Evolutionary conservation across 2,888 invertebrate species (phyloP), one percentile per base, ranked within the genome.

Genomic region (Siphlonurus alternatus): DNA sequence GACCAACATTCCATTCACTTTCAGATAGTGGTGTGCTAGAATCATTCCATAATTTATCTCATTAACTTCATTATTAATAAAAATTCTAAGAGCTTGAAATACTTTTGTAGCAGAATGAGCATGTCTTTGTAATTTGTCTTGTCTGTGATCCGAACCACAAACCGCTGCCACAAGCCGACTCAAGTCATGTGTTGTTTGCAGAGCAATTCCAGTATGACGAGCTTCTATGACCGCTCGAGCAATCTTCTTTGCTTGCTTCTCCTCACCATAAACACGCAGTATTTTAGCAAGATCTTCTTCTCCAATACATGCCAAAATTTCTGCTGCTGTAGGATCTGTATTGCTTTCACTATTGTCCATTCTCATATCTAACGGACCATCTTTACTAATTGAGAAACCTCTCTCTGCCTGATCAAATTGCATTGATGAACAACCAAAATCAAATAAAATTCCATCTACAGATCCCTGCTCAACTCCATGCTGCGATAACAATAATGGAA

Each of bases 381-480:
- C 83, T 73, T 84, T 84, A 61, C 84, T 87, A 0, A 95, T 72
- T 5, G 93, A 86, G 76, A 97, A 97, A 0, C 97, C 97, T 71
- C 97, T 80, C 20, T 81, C 80, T 0, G 85, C 81, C 68, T 80
- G 79, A 73, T 95, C 91, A 73, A 94, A 86, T 75, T 97, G 97
- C 93, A 96, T 94, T 0, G 95, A 94, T 0, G 96, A 96, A 71
- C 90, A 91, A 5, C 97, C 97, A 75, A 91, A 88, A 77, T 97
- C 96, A 77, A 95, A 92, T 23, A 97, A 74, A 64, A 95, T 84
- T 0, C 89, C 92, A 79, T 96, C 94, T 38, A 97, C 78, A 63
- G 85, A 83, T 65, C 82, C 82, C 66, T 81, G 81, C 24, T 73
- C 72, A n/a, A 90, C 76, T 25, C 81, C 78, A 22, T 81, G 74